Base-by-base conservation (phyloP, 2,113 vertebrate species). In the Cololabis saira region DNA sequence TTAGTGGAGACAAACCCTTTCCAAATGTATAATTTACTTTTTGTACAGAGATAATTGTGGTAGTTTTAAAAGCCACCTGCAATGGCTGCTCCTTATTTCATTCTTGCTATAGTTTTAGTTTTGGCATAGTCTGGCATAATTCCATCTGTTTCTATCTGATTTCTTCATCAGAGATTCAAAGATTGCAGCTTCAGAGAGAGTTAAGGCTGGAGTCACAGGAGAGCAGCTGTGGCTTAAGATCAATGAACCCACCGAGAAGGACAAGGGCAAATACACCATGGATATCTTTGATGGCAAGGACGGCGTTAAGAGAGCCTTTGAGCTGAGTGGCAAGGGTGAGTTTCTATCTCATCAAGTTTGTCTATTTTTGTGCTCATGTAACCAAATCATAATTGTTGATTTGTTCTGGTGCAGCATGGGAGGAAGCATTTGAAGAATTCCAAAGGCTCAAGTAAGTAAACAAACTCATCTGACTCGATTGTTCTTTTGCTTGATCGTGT, bases 151-250 rank as follows among this genome's bases (percentile, higher is more conserved):
- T 80, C 14, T 47, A 40, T 1, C 11, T 18, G 6, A 7, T 81
- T 69, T 72, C 49, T 77, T 33, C 63, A 21, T 59, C 59, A 94
- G 98, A 27, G 95, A 95, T 1, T 69, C 88, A n/a, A 95, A 96
- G 90, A 93, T 99, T 40, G 93, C 93, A n/a, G 93, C 94, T 62
- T 95, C 96, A 21, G 96, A 98, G 64, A 94, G 96, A 82, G 93
- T 98, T 48, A 95, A 95, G 88, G 92, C 89, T 16, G 98, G 97
- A 30, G 93, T 97, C 79, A 98, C 96, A 0, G 96, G 94, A 59
- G 95, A 99, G 76, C 95, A 98, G 93, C 94, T 99, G 61, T 99
- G 97, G 97, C 87, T 99, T 40, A 96, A 99, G 83, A 98, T 99
- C 89, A 97, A 95, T 42, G 98, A 98, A 69, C 97, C 98, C 2